Evolutionary conservation across 2,888 invertebrate genomes (phyloP), one percentile per base, ranked within the genome.

Genomic region (Tricholauxania praeusta): DNA sequence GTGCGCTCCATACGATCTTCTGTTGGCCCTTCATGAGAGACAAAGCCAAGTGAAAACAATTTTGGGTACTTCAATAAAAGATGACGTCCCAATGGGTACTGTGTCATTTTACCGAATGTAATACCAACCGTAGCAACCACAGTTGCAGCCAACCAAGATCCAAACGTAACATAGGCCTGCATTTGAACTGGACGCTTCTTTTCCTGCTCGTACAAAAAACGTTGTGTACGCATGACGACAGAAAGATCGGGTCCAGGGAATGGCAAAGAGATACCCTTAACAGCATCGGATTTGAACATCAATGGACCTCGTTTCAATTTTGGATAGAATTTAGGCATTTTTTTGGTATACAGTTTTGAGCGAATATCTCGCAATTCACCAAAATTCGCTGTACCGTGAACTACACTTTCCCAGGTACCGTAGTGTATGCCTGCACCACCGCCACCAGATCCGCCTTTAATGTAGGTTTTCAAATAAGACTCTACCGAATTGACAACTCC

Each of bases 361-460:
- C 97, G 90, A 12, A 97, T 84, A 0, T 86, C 87, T 6, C 88
- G 87, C 71, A 97, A 85, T 81, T 96, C 93, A 69, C 88, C 79
- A 1, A 86, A 81, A 84, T 93, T 88, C 0, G 92, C 91, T 68
- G 97, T 81, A 0, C 95, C 93, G 84, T 96, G 89, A 6, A 98
- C 90, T 0, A 94, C 91, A 0, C 97, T 96, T 83, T 95, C 93
- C 93, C 96, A 98, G 0, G 98, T 98, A 15, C 94, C 96, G 83
- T 91, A 93, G 88, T 98, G 93, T 55, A 94, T 81, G 6, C 84
- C 77, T 0, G 93, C 88, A 8, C 90, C 91, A 14, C 69, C 53
- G 0, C 78, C 73, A 3, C 79, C 80, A 5, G 80, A 85, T 3
- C 81, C 85, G 63, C 87, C 82, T 72, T 83, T 82, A 0, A 64